Percentiles rank a stretch among this genome's conserved stretches.
Evolutionary conservation across 2,888 invertebrate genomes (phyloP).

Genomic region (Drosophila suboccidentalis): DNA sequence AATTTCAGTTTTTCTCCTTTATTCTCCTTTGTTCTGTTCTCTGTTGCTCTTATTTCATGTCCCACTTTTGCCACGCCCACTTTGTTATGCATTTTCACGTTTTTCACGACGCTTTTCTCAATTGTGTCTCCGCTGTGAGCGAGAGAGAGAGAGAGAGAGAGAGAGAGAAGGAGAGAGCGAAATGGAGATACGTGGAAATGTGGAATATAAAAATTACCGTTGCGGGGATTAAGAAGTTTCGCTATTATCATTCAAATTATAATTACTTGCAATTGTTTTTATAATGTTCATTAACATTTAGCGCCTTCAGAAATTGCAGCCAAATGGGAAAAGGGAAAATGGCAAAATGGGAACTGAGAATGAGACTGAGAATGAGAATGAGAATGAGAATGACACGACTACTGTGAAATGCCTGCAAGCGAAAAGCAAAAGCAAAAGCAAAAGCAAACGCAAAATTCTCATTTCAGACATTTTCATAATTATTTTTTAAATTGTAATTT

Average conservation of each 20-base stretch:
- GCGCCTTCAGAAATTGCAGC: slow-evolving; percentile 75
- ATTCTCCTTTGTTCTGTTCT: slow-evolving; percentile 4
- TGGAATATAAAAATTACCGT: slow-evolving; percentile 75
- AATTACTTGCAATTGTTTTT: slow-evolving; percentile 82
- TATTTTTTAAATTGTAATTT: slow-evolving; percentile 80
- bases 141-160: slow-evolving; percentile 12
- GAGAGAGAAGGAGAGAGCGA: not conserved
- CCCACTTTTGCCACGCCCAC: slow-evolving; percentile 51
- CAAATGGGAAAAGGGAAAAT: slow-evolving; percentile 29
- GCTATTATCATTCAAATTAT: slow-evolving; percentile 83
- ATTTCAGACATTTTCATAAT: slow-evolving; percentile 77
- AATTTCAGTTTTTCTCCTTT: slow-evolving; percentile 32
- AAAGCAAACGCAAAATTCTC: slow-evolving; percentile 47
- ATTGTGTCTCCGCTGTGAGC: slow-evolving; percentile 55
- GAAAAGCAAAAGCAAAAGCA: slow-evolving; percentile 19
- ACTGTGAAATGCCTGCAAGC: slow-evolving; percentile 39
- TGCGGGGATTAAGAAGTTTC: slow-evolving; percentile 80
- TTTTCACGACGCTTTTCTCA: slow-evolving; percentile 48
- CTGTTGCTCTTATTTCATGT: slow-evolving; percentile 23
- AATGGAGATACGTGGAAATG: slow-evolving; percentile 8
- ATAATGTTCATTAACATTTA: slow-evolving; percentile 80
- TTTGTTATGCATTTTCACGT: slow-evolving; percentile 56
- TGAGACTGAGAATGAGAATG: not conserved
- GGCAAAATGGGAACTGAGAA: not conserved
- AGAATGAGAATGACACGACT: slow-evolving; percentile 23